phyloP scores from a whole-genome alignment of 2,113 vertebrate genomes.

The Psammodynastes pulverulentus region DNA sequence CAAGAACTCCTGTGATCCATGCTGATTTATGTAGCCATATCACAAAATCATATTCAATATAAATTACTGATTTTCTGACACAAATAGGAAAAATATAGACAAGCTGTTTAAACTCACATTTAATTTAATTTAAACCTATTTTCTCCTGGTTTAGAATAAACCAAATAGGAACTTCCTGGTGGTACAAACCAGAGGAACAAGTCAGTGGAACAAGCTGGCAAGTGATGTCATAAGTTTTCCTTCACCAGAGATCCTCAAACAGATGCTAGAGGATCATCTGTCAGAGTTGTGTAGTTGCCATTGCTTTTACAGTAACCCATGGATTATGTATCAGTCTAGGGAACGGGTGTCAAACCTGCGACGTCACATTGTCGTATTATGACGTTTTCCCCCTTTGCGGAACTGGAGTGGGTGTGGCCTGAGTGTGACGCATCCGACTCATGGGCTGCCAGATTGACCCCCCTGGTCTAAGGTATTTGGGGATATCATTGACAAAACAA shows the following conservation, averaged over 20 bases:
- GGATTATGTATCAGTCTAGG: neutral
- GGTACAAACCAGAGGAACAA: no score
- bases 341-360: no score
- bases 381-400: no score
- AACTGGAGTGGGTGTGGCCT: no score
- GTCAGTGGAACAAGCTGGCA: neutral
- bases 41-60: neutral
- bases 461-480: neutral
- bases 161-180: neutral
- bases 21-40: neutral
- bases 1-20: neutral
- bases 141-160: conserved; percentile 29
- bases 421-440: no score
- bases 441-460: no score
- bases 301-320: neutral
- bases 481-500: neutral
- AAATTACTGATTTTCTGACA: neutral
- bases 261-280: neutral
- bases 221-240: neutral
- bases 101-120: conserved; percentile 44
- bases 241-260: neutral
- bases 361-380: no score
- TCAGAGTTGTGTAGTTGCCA: neutral
- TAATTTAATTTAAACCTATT: conserved; percentile 36
- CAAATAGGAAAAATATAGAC: conserved; percentile 37